Evolutionary conservation across 2,113 vertebrate genomes (phyloP), one percentile per base, ranked within the genome.

Genomic region (Scatophagus argus): DNA sequence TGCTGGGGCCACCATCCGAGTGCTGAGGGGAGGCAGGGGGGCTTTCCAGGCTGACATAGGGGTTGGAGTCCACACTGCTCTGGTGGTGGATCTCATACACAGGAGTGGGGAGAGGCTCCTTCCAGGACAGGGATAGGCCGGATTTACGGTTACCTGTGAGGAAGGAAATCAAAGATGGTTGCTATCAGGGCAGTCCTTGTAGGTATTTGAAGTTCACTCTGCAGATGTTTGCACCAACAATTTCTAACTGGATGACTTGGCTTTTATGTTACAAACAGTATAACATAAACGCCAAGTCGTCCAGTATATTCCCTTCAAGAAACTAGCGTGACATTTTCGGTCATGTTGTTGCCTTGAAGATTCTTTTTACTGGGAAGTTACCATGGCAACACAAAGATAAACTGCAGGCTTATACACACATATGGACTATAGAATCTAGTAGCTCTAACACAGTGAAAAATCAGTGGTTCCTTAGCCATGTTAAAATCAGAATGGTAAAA

Each of bases 11-110:
- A 1, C 93, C 85, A n/a, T 87, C 52, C 0, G 83, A 21, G 70
- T 68, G 94, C 59, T 94, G 93, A 1, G 98, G 97, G 1, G 98
- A 99, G 0, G 94, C 89, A 0, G 95, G 95, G 0, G 97, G 95
- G 92, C 97, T 98, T 91, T 99, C 98, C 59, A 99, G 93, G 93
- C 97, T 98, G 74, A 98, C 96, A 1, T 99, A 99, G 3, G 98
- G 98, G 89, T 99, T 98, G 72, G 97, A 98, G 65, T 99, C 98
- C 0, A 95, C 94, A 76, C 97, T 98, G 95, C 95, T 96, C 23
- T 91, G 91, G 86, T 96, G 94, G 71, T 96, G 96, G 62, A 92
- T 83, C 70, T 91, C 92, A 59, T 96, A 97, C 67, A 95, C 94
- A n/a, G 96, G 94, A 2, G 93, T 90, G 2, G 94, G 91, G 56